Evolutionary conservation across 1,140 invertebrate genomes (phyloP).

Genomic region (Heliconius melpomene): DNA sequence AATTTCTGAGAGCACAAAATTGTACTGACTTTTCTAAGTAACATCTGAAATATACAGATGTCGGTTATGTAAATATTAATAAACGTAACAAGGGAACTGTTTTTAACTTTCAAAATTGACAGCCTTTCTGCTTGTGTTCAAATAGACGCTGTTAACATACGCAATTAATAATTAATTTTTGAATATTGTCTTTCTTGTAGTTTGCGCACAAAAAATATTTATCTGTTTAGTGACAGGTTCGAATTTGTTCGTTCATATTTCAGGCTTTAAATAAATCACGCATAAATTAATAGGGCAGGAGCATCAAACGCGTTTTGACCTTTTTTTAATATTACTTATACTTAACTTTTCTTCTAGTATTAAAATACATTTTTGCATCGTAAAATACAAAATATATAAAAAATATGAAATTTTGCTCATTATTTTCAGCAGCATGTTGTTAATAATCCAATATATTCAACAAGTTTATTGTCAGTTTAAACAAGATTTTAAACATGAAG

Average conservation of each 20-base stretch:
- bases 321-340: neutral
- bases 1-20: constrained; percentile 30
- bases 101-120: neutral
- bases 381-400: neutral
- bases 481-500: neutral
- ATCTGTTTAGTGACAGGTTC: neutral
- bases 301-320: neutral
- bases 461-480: neutral
- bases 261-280: constrained; percentile 12
- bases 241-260: constrained; percentile 3
- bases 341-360: neutral
- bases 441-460: neutral
- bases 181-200: neutral
- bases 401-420: neutral
- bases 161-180: neutral
- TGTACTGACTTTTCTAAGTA: constrained; percentile 20
- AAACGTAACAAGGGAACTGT: constrained; percentile 39
- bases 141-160: neutral
- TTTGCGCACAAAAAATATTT: neutral
- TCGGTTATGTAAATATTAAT: constrained; percentile 36
- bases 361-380: neutral
- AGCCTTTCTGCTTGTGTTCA: neutral
- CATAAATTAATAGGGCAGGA: neutral
- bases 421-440: neutral
- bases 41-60: constrained; percentile 27